These are phyloP conservation scores for Syrrhaptes paradoxus DNA, from an alignment of 2,113 vertebrate species.

Conservation along the genomic window DNA sequence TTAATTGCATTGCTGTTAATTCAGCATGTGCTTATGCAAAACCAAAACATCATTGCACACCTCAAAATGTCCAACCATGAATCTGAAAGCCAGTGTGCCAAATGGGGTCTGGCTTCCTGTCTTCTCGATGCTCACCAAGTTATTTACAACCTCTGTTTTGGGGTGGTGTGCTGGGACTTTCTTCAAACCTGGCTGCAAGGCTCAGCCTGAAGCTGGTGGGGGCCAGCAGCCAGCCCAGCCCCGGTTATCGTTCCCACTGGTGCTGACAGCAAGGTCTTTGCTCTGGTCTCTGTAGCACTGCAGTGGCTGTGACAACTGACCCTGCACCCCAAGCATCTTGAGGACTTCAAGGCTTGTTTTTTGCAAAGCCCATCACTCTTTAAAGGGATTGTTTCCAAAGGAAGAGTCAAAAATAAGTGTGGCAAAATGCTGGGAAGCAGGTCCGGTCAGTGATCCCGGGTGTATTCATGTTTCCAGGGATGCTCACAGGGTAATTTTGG, in stretches of 20 bases:
- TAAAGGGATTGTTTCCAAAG: neutral
- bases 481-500: neutral
- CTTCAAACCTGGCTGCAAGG: neutral
- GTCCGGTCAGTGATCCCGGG: neutral
- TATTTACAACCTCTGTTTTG: neutral
- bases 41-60: neutral
- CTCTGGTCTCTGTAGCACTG: neutral
- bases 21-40: neutral
- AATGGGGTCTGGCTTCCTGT: neutral
- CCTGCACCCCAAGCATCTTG: neutral
- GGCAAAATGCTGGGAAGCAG: neutral
- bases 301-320: neutral
- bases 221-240: neutral
- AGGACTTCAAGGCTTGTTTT: neutral
- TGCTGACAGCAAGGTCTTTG: neutral
- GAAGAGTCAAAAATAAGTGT: neutral
- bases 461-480: neutral
- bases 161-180: neutral
- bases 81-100: constrained; percentile 1
- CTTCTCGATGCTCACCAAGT: neutral
- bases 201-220: neutral
- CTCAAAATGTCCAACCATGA: neutral
- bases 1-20: neutral
- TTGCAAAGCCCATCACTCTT: neutral
- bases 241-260: neutral